These are phyloP conservation scores for Platycnemis pennipes DNA, from an alignment of 2,888 invertebrate species.

Conservation along the genomic window DNA sequence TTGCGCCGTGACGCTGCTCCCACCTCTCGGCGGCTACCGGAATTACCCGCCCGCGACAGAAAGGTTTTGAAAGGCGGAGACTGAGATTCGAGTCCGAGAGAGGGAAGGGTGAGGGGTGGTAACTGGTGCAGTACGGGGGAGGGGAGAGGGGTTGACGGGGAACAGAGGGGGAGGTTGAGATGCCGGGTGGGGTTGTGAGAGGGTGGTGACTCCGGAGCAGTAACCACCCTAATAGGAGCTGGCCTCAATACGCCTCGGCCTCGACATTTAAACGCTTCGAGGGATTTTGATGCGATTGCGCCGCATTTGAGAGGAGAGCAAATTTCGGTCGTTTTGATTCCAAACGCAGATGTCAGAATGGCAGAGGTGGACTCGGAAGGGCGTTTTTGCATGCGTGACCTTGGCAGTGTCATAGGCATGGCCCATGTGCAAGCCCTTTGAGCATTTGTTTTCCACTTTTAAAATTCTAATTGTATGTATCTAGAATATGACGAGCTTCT, in stretches of 20 bases:
- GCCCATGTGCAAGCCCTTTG: no score
- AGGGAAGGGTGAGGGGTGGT: background rate
- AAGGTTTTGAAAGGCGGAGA: background rate
- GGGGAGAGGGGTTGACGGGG: no score
- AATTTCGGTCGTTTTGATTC: background rate
- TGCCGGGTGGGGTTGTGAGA: background rate
- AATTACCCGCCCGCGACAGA: slow-evolving; percentile 18
- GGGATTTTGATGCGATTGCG: slow-evolving; percentile 11
- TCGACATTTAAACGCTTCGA: slow-evolving; percentile 39
- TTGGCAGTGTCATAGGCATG: background rate
- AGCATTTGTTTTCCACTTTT: no score
- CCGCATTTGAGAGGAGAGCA: background rate
- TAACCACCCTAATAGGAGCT: slow-evolving; percentile 9
- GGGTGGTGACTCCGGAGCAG: background rate
- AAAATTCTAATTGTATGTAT: no score
- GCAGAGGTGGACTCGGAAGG: background rate
- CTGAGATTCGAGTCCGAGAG: background rate
- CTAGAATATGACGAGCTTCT: no score
- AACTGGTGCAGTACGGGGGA: background rate
- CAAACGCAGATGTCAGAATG: background rate
- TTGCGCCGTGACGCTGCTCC: slow-evolving; percentile 37
- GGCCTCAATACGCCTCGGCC: slow-evolving; percentile 41
- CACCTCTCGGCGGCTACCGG: slow-evolving; percentile 13
- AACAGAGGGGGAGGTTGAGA: background rate
- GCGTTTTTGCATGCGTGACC: background rate